Evolutionary conservation across 2,888 invertebrate genomes (phyloP).

Genomic region (Catocala fraxini): DNA sequence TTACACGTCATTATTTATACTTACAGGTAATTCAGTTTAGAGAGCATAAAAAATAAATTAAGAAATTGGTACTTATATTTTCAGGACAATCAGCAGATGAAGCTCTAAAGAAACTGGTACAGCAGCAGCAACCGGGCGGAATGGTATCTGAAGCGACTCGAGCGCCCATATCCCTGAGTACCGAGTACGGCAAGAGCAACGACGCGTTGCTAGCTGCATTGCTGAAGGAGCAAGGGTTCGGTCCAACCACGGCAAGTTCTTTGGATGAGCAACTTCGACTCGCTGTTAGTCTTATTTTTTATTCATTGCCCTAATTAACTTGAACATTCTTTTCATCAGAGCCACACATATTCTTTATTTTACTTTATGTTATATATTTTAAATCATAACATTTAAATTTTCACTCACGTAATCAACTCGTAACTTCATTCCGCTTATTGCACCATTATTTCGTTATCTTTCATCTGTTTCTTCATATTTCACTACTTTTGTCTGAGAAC

Average conservation of each 20-base stretch:
- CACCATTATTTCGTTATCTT: slow-evolving; percentile 47
- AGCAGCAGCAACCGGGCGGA: slow-evolving; percentile 67
- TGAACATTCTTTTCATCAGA: slow-evolving; percentile 24
- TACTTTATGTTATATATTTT: slow-evolving; percentile 20
- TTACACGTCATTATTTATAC: too few species aligned
- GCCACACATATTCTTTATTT: slow-evolving; percentile 16
- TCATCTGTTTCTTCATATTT: slow-evolving; percentile 44
- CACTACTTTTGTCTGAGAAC: slow-evolving; percentile 47
- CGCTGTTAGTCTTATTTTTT: slow-evolving; percentile 81
- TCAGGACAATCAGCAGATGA: slow-evolving; percentile 81
- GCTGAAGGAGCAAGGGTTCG: slow-evolving; percentile 91
- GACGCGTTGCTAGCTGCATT: slow-evolving; percentile 91
- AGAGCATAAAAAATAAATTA: background rate
- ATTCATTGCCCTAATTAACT: slow-evolving; percentile 38
- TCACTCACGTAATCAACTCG: slow-evolving; percentile 46
- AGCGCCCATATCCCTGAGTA: slow-evolving; percentile 79
- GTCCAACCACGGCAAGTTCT: slow-evolving; percentile 90
- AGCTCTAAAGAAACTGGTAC: slow-evolving; percentile 76
- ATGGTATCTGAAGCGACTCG: slow-evolving; percentile 81
- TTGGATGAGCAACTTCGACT: slow-evolving; percentile 87
- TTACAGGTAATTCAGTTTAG: too few species aligned
- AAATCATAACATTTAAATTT: slow-evolving; percentile 20
- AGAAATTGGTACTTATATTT: slow-evolving; percentile 34
- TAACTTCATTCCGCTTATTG: slow-evolving; percentile 52
- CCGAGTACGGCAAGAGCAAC: slow-evolving; percentile 88